Evolutionary conservation across 2,888 invertebrate species (phyloP).

Genomic region (Bhutanitis thaidina): DNA sequence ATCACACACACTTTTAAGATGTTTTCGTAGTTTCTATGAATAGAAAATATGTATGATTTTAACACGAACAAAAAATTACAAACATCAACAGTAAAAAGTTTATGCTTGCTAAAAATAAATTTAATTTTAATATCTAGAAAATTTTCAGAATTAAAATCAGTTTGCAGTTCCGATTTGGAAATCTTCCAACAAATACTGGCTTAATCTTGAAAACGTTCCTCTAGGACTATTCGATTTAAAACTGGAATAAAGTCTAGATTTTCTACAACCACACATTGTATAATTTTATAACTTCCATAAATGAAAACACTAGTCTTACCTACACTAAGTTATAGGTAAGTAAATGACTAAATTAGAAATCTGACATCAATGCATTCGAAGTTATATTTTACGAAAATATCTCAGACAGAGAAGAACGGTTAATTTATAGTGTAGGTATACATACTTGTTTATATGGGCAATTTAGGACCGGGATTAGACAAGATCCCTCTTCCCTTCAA

Average conservation of each 20-base stretch:
- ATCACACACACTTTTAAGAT: no score
- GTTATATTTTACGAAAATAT: background rate
- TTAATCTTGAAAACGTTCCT: constrained; percentile 17
- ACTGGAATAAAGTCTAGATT: constrained; percentile 3
- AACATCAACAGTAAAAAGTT: no score
- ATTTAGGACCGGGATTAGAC: constrained; percentile 6
- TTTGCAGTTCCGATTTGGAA: constrained; percentile 13
- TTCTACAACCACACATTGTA: no score
- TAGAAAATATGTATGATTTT: no score
- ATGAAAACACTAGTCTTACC: no score
- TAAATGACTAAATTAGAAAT: no score
- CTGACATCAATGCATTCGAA: no score
- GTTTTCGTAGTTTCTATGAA: no score
- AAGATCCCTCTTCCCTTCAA: constrained; percentile 7
- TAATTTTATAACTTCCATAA: no score
- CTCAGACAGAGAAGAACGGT: background rate
- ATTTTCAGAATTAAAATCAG: constrained; percentile 13
- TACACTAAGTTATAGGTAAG: no score
- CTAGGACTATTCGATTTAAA: constrained; percentile 13
- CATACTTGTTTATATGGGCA: background rate
- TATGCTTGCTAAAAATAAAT: no score
- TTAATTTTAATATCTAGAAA: background rate
- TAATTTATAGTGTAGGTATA: background rate
- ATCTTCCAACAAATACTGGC: constrained; percentile 8
- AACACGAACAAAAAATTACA: no score